Evolutionary conservation across 2,888 invertebrate genomes (phyloP), one percentile per base, ranked within the genome.

Genomic region (Lissonota sp.): DNA sequence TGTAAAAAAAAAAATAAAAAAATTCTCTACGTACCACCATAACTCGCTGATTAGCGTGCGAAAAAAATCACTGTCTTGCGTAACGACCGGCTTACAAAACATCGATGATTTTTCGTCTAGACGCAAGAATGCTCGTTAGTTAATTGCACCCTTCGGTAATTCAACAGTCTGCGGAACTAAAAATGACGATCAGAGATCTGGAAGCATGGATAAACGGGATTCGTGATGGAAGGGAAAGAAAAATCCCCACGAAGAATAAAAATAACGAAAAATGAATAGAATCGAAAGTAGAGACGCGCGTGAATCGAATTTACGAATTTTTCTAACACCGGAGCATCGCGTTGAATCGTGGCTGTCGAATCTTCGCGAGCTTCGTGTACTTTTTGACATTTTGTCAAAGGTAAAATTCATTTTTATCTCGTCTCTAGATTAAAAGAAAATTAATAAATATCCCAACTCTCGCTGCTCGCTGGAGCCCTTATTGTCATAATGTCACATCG

Each of bases 401-500:
- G 40, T 5, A 6, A 26, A 46, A 40, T n/a, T 63, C 63, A 5
- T 62, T 12, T 62, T 62, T n/a, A 39, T 51, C 49, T 55, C 46
- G 40, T 26, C 40, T n/a, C 7, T 16, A 0, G 49, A 46, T 6
- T 5, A 49, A n/a, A 67, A 37, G 40, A 42, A 51, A 26, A 42
- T 57, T 58, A 55, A 51, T 58, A 6, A 46, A 14, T 66, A 6
- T 5, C n/a, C 10, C 39, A 6, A 10, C 6, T 10, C 6, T 72
- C 63, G 37, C 12, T 44, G 16, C 39, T 46, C 51, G 39, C 42
- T 63, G n/a, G 10, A 53, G 39, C 55, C 57, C 67, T 77, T 70
- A 84, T 84, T 84, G 84, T 84, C 82, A 64, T 72, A 75, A 64
- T 81, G 83, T 84, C 84, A 84, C 84, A 62, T 75, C 10, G 75